Percentiles rank a stretch among this genome's conserved stretches.
Evolutionary conservation across 2,888 invertebrate genomes (phyloP).

Genomic region (Temnothorax rugatulus): DNA sequence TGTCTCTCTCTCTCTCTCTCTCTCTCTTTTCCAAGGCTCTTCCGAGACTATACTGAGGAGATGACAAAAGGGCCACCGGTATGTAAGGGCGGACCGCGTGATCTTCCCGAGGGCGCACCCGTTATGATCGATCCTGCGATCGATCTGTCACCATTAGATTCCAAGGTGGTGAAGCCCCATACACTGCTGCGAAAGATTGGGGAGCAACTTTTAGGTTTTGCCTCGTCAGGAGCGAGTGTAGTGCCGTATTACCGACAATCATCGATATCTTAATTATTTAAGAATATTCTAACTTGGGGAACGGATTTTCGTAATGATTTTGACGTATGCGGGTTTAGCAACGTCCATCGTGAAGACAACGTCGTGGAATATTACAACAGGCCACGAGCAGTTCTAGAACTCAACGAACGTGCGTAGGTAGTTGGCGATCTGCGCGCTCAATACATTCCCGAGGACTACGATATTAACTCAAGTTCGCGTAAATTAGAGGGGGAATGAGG

Average conservation of each 20-base stretch:
- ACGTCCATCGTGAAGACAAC: background rate
- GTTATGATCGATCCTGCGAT: slow-evolving; percentile 78
- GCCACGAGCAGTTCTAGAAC: slow-evolving; percentile 3
- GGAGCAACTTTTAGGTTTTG: background rate
- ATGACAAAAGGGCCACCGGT: slow-evolving; percentile 67
- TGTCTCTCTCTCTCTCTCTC: background rate
- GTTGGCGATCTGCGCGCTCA: slow-evolving; percentile 40
- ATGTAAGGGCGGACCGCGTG: slow-evolving; percentile 61
- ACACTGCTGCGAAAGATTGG: background rate
- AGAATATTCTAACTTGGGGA: background rate
- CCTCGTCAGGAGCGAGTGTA: background rate
- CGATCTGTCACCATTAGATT: slow-evolving; percentile 81
- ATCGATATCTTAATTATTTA: slow-evolving; percentile 21
- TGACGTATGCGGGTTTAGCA: background rate
- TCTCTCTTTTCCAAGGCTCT: slow-evolving; percentile 22
- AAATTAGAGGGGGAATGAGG: slow-evolving; percentile 44
- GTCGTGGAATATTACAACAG: background rate
- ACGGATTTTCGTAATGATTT: background rate
- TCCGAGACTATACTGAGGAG: slow-evolving; percentile 2
- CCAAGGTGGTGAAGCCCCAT: slow-evolving; percentile 42
- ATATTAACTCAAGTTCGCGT: slow-evolving; percentile 48
- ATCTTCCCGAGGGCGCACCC: slow-evolving; percentile 45
- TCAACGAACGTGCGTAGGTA: slow-evolving; percentile 43
- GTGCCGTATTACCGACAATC: too few relatives aligned
- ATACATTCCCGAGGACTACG: slow-evolving; percentile 40